A percentile compares a stretch with the other conserved stretches of the same genome.
phyloP scores from a whole-genome alignment of 2,797 vertebrate species.

The Smutsia temminckii region DNA sequence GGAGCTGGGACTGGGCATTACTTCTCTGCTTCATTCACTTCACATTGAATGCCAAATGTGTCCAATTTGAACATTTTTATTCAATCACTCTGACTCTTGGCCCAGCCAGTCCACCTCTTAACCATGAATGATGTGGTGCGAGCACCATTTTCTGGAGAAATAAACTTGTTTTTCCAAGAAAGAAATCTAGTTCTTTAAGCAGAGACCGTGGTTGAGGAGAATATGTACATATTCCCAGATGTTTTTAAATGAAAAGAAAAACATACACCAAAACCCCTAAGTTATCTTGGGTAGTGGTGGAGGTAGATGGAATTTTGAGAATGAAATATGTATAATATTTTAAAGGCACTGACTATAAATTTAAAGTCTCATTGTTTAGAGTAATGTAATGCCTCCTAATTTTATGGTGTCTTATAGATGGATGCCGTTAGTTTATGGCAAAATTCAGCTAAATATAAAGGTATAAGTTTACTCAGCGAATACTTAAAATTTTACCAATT shows the following conservation, averaged over 20 bases:
- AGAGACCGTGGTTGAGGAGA: not conserved
- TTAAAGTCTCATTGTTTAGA: not conserved
- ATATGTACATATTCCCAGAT: not conserved
- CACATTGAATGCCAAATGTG: too few species aligned
- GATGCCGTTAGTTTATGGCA: not conserved
- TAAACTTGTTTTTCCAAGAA: not conserved
- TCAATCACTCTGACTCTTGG: not conserved
- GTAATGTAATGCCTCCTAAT: not conserved
- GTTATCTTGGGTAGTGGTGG: not conserved
- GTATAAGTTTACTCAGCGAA: not conserved
- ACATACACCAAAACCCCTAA: fast-evolving
- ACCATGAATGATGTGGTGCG: not conserved
- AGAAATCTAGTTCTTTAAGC: not conserved
- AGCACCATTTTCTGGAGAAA: not conserved
- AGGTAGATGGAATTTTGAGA: not conserved
- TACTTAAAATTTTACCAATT: not conserved
- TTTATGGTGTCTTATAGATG: not conserved
- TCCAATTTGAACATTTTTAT: not conserved
- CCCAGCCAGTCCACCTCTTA: not conserved
- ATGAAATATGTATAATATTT: not conserved
- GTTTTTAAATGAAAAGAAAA: not conserved
- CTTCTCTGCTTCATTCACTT: not conserved
- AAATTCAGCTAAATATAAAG: not conserved
- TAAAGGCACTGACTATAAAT: not conserved
- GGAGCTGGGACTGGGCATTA: not conserved